Conservation (phyloP, 35 echinoderm and acorn worm species). For the Lytechinus variegatus region DNA sequence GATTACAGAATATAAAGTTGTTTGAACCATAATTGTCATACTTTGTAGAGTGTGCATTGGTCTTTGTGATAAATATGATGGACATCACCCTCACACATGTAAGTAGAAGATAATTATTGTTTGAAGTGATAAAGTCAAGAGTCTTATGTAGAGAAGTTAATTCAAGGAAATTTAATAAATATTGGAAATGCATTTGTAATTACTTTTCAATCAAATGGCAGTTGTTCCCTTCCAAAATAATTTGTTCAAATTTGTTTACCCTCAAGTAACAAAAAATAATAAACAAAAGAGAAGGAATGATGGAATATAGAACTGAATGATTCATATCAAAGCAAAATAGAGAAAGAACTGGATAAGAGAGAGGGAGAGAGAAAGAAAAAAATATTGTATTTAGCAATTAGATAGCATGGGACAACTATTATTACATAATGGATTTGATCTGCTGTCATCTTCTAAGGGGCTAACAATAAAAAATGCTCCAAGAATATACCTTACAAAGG, state of each 20-base stretch:
- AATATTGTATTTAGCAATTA: neutral
- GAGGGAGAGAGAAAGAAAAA: neutral
- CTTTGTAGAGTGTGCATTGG: neutral
- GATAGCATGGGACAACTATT: neutral
- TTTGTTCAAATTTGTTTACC: too few species aligned
- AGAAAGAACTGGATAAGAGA: neutral
- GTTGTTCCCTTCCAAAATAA: too few species aligned
- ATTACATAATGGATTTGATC: too few species aligned
- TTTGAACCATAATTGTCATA: neutral
- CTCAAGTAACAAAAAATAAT: too few species aligned
- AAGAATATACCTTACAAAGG: too few species aligned
- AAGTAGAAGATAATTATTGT: neutral
- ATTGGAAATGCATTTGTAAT: neutral
- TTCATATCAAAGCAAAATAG: neutral
- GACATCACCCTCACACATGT: neutral
- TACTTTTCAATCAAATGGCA: neutral
- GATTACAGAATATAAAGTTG: neutral
- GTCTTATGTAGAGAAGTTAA: neutral
- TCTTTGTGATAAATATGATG: neutral
- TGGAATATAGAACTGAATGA: too few species aligned
- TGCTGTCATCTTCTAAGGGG: too few species aligned
- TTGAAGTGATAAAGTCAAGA: neutral
- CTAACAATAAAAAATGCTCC: too few species aligned
- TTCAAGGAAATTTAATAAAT: neutral
- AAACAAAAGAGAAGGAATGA: too few species aligned